Percentiles rank a stretch among this genome's conserved stretches.
Conservation (phyloP, 1,140 invertebrate species). For the Ceratina japonica region DNA sequence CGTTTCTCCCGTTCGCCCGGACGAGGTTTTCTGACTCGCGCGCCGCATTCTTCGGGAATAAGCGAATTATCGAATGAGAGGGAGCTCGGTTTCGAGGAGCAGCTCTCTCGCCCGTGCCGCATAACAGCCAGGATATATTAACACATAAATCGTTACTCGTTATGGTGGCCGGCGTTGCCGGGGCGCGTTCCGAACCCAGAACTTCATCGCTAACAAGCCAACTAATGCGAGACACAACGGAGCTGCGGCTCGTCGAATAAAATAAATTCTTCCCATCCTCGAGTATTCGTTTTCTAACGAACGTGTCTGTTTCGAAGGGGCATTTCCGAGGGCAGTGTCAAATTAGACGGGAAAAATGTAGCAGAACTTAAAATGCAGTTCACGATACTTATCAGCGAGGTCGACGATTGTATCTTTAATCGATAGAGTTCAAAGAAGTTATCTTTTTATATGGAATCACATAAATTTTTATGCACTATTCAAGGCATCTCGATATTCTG, state of each 20-base stretch:
- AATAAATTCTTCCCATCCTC: conserved; percentile 1
- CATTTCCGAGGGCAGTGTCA: no score
- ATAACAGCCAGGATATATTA: conserved; percentile 23
- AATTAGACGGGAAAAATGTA: no score
- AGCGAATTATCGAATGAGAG: conserved; percentile 11
- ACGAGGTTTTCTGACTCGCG: background rate
- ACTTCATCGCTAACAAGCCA: conserved; percentile 22
- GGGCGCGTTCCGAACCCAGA: background rate
- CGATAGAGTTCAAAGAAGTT: no score
- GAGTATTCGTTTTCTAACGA: background rate
- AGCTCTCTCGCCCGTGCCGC: background rate
- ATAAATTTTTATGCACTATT: no score
- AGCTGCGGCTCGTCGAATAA: background rate
- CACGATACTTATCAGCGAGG: no score
- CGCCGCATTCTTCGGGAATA: conserved; percentile 3
- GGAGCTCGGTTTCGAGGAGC: conserved; percentile 9
- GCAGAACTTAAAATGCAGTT: no score
- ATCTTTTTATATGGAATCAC: no score
- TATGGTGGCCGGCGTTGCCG: conserved; percentile 16
- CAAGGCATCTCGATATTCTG: no score
- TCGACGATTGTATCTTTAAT: no score
- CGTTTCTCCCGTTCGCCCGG: background rate
- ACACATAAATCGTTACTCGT: conserved; percentile 45
- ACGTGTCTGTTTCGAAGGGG: background rate
- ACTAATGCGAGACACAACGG: background rate